Base-by-base conservation (phyloP, 1,140 invertebrate species). In the Polyergus mexicanus region DNA sequence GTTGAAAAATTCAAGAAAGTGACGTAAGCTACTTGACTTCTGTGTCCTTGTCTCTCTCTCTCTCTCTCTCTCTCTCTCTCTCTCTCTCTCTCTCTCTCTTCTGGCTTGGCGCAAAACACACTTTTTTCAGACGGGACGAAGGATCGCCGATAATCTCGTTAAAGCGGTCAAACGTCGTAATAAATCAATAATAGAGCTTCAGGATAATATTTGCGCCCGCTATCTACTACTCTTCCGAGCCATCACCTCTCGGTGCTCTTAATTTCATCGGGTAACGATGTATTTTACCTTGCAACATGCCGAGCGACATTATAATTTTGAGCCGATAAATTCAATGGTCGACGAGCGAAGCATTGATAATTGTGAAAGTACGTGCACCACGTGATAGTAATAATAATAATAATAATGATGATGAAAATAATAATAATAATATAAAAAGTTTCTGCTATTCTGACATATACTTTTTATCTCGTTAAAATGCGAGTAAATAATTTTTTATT, bases 121-220 rank as follows among this genome's bases (percentile, higher is more conserved):
- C 78, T 51, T 83, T 81, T 83, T 44, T 38, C 38, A 35, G 78
- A 22, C 25, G 25, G 68, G 54, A 72, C 68, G 78, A 47, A 83
- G 78, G 54, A 74, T 83, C 75, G 68, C 58, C 51, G 47, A 88
- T 88, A 86, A 89, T 88, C 87, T 76, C 76, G 80, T 88, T 89
- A 88, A 88, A 88, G 74, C 87, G 75, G 56, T 81, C 86, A 89
- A 89, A 89, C 75, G 69, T 22, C 38, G 68, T 75, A 81, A 89
- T 89, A 89, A 89, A 89, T 88, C 88, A 81, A 89, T 89, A 86
- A 88, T 69, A 62, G 56, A 80, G 32, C 88, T 86, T 76, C 60
- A 68, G 28, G 69, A 89, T 80, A 89, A 88, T 74, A 88, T 86
- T 81, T 86, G 68, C 75, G 51, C 28, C 63, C 32, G 62, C 63